Evolutionary conservation across 2,888 invertebrate genomes (phyloP), one percentile per base, ranked within the genome.

Genomic region (Tetramorium bicarinatum): DNA sequence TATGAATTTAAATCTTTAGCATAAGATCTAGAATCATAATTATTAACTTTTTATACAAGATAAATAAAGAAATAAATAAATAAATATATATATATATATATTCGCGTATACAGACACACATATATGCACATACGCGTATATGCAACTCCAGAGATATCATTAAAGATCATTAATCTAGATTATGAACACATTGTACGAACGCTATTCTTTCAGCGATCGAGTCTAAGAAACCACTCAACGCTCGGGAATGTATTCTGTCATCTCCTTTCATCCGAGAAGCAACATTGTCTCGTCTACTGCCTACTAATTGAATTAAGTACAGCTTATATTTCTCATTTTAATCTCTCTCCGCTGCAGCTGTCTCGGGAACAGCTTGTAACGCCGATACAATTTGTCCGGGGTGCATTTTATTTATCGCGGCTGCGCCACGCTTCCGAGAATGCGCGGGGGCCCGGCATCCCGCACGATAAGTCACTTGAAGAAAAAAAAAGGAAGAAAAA

Each of bases 321-420:
- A 77, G 83, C 87, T 86, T 86, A 86, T 79, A 82, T 83, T 83
- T 83, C 62, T 84, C 80, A 9, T 76, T 62, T 79, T 87, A 81
- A 83, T 86, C 85, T 82, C 66, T 54, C 54, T 62, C 54, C 61
- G 56, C 72, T 77, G 47, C 29, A 52, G 38, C 59, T 21, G 64
- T 64, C 82, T 47, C 56, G 34, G 59, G 13, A 52, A 64, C 64
- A 72, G 82, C 77, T 71, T 76, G 75, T 84, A 86, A 83, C 66
- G 85, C 86, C 83, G 90, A 89, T 88, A 92, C 90, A 92, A 92
- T 92, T 92, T 92, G 92, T 92, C 90, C 88, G 52, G 41, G 41
- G 82, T 76, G 74, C 71, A 59, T 80, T 89, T 91, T 90, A 92
- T 92, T 92, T 92, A 91, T 91, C 90, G 85, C 84, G 67, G 54